A percentile compares a stretch with the other conserved stretches of the same genome.
These are phyloP conservation scores for Stichodactyla mertensii DNA, from an alignment of 64 coral and sea anemone genomes.

Conservation along the genomic window DNA sequence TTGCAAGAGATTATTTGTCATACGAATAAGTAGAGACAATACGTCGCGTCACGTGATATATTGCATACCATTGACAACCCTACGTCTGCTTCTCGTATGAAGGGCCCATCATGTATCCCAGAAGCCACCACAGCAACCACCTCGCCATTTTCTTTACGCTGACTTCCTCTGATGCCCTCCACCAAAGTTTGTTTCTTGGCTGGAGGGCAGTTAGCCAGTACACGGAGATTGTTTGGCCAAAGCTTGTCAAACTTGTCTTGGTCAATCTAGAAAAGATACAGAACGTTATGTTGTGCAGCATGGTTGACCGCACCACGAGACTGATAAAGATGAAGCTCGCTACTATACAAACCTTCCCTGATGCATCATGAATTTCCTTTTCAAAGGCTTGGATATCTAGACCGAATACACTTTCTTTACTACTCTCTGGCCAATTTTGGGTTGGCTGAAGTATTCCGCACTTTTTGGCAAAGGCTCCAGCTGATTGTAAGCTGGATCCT, in stretches of 20 bases:
- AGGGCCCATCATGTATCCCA: slow-evolving; percentile 67
- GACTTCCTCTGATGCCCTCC: slow-evolving; percentile 32
- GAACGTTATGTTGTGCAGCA: background rate
- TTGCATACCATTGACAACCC: slow-evolving; percentile 77
- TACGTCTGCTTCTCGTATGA: slow-evolving; percentile 69
- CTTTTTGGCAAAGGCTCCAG: slow-evolving; percentile 38
- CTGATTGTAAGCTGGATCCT: slow-evolving; percentile 40
- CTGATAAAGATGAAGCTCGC: background rate
- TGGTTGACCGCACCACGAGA: background rate
- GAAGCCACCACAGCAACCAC: slow-evolving; percentile 80
- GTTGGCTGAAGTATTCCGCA: slow-evolving; percentile 39
- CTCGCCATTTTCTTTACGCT: slow-evolving; percentile 33
- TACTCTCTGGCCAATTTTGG: slow-evolving; percentile 13
- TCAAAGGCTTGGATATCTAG: slow-evolving; percentile 33
- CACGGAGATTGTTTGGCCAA: slow-evolving; percentile 67
- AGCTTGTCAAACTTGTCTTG: slow-evolving; percentile 55
- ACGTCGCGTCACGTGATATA: background rate
- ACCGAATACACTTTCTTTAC: slow-evolving; percentile 29
- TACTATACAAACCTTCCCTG: background rate
- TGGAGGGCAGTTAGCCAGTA: slow-evolving; percentile 55
- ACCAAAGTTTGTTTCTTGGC: slow-evolving; percentile 46
- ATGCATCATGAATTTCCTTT: slow-evolving; percentile 1
- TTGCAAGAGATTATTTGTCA: background rate
- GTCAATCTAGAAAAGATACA: slow-evolving; percentile 18
- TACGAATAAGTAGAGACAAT: background rate